Evolutionary conservation across 2,797 vertebrate genomes (phyloP).

Genomic region (Graptemys geographica): DNA sequence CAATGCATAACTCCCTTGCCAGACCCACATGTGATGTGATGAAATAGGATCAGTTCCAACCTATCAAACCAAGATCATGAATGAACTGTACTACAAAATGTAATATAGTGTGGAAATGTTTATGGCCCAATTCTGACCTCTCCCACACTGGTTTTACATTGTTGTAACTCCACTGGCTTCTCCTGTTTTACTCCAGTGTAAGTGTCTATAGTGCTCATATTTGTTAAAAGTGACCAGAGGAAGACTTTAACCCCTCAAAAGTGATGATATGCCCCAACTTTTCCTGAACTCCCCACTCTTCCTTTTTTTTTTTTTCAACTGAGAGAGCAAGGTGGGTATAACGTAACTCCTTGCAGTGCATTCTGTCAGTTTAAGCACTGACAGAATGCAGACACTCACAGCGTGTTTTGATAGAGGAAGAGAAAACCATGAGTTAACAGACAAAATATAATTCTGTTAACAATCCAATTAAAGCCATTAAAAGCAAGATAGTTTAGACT

Average conservation of each 20-base stretch:
- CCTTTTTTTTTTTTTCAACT: conserved; percentile 20
- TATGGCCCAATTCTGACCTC: accelerated
- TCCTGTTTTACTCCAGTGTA: not conserved
- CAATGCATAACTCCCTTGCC: conserved; percentile 31
- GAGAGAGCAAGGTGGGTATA: conserved; percentile 23
- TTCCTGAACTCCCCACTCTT: not conserved
- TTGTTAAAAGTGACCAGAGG: not conserved
- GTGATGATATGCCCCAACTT: not conserved
- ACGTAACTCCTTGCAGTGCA: not conserved
- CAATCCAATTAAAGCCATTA: conserved; percentile 54
- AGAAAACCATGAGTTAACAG: not conserved
- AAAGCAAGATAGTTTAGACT: conserved; percentile 35
- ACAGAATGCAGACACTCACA: not conserved
- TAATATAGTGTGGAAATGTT: not conserved
- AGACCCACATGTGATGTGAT: not conserved
- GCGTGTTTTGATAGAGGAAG: no score
- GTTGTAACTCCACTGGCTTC: not conserved
- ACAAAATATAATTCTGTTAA: conserved; percentile 36
- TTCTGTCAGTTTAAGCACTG: conserved; percentile 13
- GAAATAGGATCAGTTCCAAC: conserved; percentile 23
- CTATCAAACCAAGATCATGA: not conserved
- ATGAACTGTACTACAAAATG: not conserved
- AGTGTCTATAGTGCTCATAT: not conserved
- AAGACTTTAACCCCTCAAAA: not conserved
- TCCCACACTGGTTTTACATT: not conserved